Percentiles rank a stretch among this genome's conserved stretches.
phyloP scores from a whole-genome alignment of 2,888 invertebrate genomes.

The Luperina testacea region DNA sequence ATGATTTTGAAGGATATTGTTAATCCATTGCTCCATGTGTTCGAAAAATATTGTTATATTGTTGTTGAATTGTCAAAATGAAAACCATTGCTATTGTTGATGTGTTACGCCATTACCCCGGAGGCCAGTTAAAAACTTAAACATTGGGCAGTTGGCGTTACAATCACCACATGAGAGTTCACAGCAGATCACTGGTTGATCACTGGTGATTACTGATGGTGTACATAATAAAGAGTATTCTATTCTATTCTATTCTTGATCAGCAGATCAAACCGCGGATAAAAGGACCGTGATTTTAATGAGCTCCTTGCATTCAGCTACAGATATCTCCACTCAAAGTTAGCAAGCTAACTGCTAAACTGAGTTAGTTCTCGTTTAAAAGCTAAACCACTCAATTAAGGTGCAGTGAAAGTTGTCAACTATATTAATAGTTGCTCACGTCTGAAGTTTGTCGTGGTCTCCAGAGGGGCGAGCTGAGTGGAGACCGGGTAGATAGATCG shows the following conservation, averaged over 20 bases:
- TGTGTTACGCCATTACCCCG: too few species aligned
- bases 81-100: too few species aligned
- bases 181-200: background rate
- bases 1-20: too few species aligned
- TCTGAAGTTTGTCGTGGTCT: conserved; percentile 34
- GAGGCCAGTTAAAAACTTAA: background rate
- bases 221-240: too few species aligned
- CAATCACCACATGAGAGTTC: background rate
- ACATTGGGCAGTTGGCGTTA: background rate
- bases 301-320: too few species aligned
- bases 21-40: too few species aligned
- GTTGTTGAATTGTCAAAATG: too few species aligned
- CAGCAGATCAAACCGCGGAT: too few species aligned
- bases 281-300: background rate
- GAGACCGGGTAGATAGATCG: conserved; percentile 23
- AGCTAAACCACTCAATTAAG: conserved; percentile 47
- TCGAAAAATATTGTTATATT: too few species aligned
- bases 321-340: conserved; percentile 3
- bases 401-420: conserved; percentile 31
- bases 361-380: conserved; percentile 34
- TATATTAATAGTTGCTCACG: conserved; percentile 49
- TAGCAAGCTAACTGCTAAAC: conserved; percentile 20
- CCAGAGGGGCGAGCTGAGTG: conserved; percentile 31
- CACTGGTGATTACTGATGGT: too few species aligned
- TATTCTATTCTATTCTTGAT: too few species aligned